Evolutionary conservation across 2,888 invertebrate genomes (phyloP), one percentile per base, ranked within the genome.

Genomic region (Aphodius granarius): DNA sequence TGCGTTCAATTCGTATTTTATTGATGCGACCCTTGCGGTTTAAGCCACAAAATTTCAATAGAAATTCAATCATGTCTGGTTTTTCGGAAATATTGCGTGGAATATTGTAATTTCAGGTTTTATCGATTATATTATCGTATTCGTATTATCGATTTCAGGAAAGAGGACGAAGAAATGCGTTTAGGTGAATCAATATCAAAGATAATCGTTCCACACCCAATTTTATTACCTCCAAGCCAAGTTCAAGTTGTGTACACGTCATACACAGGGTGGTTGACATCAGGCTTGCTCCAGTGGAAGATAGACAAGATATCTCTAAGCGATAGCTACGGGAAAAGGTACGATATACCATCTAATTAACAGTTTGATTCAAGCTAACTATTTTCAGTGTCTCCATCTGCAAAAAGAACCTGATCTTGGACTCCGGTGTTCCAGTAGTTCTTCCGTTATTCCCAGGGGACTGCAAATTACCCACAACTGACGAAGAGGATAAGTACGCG

Each of bases 181-280:
- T 91, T 93, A 62, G 93, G 94, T 5, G 92, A 92, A 72, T 90
- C 93, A 15, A 91, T 96, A 75, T 93, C 94, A 4, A 92, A 94
- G 84, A 94, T 97, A 78, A 89, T 97, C 63, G 97, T 97, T 1
- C 96, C 96, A 2, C 97, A 97, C 89, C 97, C 97, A 0, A 94
- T 94, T 19, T 88, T 97, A 77, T 91, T 93, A 16, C 94, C 93
- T 80, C 92, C 94, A 16, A 89, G 91, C 73, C 91, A 91, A 22
- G 91, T 94, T 0, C 91, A 94, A 83, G 89, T 97, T 18, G 91
- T 94, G 80, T 97, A 97, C 87, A 94, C 94, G 5, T 95, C 95
- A 0, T 97, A 97, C 88, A 94, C 94, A 79, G 97, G 97, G 15
- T 97, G 97, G 97, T 90, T 97, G 75, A 94, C 94, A 23, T 95